phyloP scores from a whole-genome alignment of 2,888 invertebrate species.

The Caenorhabditis sp. region DNA sequence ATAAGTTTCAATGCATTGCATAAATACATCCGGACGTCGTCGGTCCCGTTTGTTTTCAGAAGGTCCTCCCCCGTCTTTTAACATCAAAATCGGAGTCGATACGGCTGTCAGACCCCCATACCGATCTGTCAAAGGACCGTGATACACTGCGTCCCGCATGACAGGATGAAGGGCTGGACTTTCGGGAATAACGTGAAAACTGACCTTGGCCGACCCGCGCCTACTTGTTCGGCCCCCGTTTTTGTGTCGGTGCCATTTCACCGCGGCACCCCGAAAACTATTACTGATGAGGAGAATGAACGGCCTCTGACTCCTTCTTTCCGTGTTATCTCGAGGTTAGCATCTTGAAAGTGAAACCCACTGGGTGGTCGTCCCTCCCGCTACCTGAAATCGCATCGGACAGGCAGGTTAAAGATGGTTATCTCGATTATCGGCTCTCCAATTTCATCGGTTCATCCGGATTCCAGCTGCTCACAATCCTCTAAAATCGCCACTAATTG shows the following conservation, averaged over 20 bases:
- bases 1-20: conserved; percentile 54
- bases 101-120: conserved; percentile 1
- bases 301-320: conserved; percentile 15
- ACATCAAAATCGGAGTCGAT: conserved; percentile 7
- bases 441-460: background rate
- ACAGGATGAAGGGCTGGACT: conserved; percentile 21
- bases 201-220: conserved; percentile 51
- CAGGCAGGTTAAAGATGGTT: background rate
- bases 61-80: background rate
- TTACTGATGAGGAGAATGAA: conserved; percentile 48
- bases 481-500: conserved; percentile 5
- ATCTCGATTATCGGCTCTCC: background rate
- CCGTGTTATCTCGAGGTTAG: conserved; percentile 44
- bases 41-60: conserved; percentile 23
- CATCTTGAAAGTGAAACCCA: conserved; percentile 43
- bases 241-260: conserved; percentile 49
- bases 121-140: conserved; percentile 15
- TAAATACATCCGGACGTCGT: conserved; percentile 31
- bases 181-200: conserved; percentile 26
- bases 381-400: conserved; percentile 7
- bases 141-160: conserved; percentile 19
- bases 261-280: conserved; percentile 49
- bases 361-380: conserved; percentile 7
- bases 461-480: conserved; percentile 14
- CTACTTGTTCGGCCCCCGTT: conserved; percentile 45